phyloP scores from a whole-genome alignment of 2,113 vertebrate species.

The Pogona vitticeps region DNA sequence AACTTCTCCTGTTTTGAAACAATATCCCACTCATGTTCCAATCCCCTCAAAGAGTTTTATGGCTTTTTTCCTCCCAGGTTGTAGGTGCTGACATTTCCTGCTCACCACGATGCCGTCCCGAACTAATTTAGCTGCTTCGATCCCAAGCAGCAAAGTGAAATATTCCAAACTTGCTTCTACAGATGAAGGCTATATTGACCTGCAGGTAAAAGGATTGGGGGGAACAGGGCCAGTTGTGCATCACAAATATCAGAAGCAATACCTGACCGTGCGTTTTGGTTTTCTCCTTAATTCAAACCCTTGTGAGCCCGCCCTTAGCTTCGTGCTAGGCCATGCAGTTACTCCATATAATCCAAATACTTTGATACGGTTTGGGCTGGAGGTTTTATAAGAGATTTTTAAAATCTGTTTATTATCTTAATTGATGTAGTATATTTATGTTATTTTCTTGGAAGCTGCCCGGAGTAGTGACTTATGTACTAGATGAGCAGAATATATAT shows the following conservation, averaged over 20 bases:
- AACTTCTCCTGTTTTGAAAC: neutral
- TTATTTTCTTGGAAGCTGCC: no score
- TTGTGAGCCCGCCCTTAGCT: no score
- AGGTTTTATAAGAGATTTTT: no score
- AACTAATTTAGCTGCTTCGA: constrained; percentile 78
- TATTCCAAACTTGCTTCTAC: constrained; percentile 91
- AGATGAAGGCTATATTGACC: constrained; percentile 95
- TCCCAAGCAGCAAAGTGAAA: constrained; percentile 85
- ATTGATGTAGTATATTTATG: no score
- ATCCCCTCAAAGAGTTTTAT: neutral
- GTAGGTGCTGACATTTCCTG: constrained; percentile 39
- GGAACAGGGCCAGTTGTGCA: neutral
- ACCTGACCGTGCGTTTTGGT: neutral
- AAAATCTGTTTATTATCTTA: no score
- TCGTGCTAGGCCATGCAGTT: no score
- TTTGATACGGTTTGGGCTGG: neutral
- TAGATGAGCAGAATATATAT: no score
- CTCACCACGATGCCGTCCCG: constrained; percentile 84
- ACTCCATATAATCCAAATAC: neutral
- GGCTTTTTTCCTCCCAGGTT: constrained; percentile 39
- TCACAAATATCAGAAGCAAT: neutral
- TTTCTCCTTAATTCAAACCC: neutral
- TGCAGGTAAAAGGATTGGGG: constrained; percentile 83
- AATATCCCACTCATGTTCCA: neutral
- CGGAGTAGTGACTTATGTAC: no score